Evolutionary conservation across 2,888 invertebrate species (phyloP).

Genomic region (Ophioninae sp.): DNA sequence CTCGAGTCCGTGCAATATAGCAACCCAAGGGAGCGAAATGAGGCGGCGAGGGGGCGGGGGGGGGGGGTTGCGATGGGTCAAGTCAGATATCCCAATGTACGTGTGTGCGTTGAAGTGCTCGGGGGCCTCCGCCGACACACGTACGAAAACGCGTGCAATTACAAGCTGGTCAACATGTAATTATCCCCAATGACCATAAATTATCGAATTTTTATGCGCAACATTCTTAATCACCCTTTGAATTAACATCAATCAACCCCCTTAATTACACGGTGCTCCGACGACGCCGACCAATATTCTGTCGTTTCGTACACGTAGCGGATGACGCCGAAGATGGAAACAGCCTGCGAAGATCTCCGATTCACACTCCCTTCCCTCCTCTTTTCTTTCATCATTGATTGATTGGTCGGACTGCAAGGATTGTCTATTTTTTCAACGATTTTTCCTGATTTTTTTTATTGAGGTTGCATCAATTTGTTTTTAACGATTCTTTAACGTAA

Average conservation of each 20-base stretch:
- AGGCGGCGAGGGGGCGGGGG: too few species aligned
- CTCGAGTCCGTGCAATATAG: conserved; percentile 11
- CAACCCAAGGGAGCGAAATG: not conserved
- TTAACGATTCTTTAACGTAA: too few species aligned
- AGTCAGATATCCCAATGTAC: conserved; percentile 39
- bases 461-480: too few species aligned
- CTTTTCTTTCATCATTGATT: too few species aligned
- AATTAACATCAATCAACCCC: conserved; percentile 81
- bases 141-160: conserved; percentile 77
- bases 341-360: conserved; percentile 32
- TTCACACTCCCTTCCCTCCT: not conserved
- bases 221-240: conserved; percentile 82
- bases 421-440: too few species aligned
- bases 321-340: conserved; percentile 32
- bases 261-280: conserved; percentile 79
- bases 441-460: too few species aligned
- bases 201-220: conserved; percentile 81
- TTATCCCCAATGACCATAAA: conserved; percentile 81
- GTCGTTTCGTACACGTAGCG: conserved; percentile 38
- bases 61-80: conserved; percentile 26
- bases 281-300: conserved; percentile 64
- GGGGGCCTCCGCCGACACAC: conserved; percentile 60
- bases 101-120: conserved; percentile 37
- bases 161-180: conserved; percentile 81
- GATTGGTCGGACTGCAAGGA: too few species aligned